These are phyloP conservation scores for Drosophila miranda DNA, from an alignment of 1,140 invertebrate genomes.

Conservation along the genomic window DNA sequence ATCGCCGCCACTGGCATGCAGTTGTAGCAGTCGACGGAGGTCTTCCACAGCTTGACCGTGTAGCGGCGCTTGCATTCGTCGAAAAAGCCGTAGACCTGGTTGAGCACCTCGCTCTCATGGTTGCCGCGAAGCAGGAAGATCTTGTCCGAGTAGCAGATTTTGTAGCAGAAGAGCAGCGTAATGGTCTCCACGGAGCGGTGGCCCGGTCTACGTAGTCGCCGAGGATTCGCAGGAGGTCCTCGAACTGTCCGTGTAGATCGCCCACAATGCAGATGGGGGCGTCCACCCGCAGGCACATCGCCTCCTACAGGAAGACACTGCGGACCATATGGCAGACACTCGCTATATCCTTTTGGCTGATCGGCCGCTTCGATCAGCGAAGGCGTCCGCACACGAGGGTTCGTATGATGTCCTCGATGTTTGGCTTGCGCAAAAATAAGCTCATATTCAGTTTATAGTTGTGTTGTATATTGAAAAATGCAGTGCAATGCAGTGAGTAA, in stretches of 20 bases:
- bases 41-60: slow-evolving; percentile 99
- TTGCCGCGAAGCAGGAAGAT: slow-evolving; percentile 92
- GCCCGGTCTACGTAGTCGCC: slow-evolving; percentile 93
- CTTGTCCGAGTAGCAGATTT: slow-evolving; percentile 94
- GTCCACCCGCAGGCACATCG: slow-evolving; percentile 97
- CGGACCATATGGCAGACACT: slow-evolving; percentile 84
- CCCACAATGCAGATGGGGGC: slow-evolving; percentile 99
- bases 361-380: too few species aligned
- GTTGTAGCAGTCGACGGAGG: slow-evolving; percentile 94
- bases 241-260: slow-evolving; percentile 99
- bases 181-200: slow-evolving; percentile 94
- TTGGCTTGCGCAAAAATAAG: too few species aligned
- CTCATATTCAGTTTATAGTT: too few species aligned
- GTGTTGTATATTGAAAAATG: too few species aligned
- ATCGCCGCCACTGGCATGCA: slow-evolving; percentile 97
- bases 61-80: slow-evolving; percentile 97
- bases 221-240: slow-evolving; percentile 97
- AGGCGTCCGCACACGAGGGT: too few species aligned
- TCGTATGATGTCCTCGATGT: too few species aligned
- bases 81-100: slow-evolving; percentile 96
- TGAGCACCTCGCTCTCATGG: slow-evolving; percentile 92
- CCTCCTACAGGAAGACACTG: slow-evolving; percentile 98
- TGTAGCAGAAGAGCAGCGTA: slow-evolving; percentile 95
- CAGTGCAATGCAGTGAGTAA: too few species aligned
- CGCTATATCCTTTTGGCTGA: too few species aligned